These are phyloP conservation scores for Cochlearius cochlearius DNA, from an alignment of 2,113 vertebrate species.

Conservation along the genomic window DNA sequence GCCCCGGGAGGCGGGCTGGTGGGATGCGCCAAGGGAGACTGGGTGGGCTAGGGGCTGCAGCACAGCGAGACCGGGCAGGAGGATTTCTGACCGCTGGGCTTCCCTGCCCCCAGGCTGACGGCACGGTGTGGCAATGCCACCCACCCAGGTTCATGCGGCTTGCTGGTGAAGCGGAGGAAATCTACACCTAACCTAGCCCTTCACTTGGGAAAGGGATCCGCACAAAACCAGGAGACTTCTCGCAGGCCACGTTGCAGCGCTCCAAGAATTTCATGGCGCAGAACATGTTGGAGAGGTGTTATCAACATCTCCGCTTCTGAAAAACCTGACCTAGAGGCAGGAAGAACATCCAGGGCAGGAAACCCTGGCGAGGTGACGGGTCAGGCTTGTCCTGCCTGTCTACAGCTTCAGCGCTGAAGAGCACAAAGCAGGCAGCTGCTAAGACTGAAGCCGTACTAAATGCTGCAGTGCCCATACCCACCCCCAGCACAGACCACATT, in stretches of 20 bases:
- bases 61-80: rapidly evolving
- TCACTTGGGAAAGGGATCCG: not conserved
- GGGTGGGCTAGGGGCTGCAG: not conserved
- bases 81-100: not conserved
- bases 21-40: not conserved
- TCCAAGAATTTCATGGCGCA: not conserved
- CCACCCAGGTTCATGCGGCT: not conserved
- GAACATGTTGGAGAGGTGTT: not conserved
- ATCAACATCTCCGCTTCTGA: not conserved
- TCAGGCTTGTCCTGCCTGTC: no score
- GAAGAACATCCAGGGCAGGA: not conserved
- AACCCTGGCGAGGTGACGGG: not conserved
- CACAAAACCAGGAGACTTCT: not conserved
- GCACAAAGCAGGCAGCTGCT: not conserved
- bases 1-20: not conserved
- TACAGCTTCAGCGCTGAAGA: not conserved
- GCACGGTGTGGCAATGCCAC: not conserved
- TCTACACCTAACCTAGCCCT: not conserved
- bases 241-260: not conserved
- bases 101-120: not conserved
- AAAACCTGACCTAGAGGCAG: not conserved
- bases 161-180: not conserved
- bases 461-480: not conserved
- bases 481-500: not conserved
- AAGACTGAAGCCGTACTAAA: not conserved